Base-by-base conservation (phyloP, 1,140 invertebrate species). In the Drosophila kepulauana region DNA sequence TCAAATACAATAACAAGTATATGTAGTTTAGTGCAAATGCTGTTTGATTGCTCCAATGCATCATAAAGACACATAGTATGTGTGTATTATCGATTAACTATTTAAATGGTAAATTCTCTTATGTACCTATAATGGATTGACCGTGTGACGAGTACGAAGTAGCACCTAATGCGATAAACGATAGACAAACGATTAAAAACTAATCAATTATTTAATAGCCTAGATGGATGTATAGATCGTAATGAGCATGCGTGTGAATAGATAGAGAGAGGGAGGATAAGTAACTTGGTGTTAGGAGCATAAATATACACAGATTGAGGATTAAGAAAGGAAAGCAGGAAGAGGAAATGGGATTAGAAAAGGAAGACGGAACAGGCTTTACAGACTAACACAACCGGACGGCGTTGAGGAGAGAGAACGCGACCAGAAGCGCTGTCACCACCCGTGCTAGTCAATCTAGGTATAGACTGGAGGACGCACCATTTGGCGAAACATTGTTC, bases 161-260 rank as follows among this genome's bases (percentile, higher is more conserved):
- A 28, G 54, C 38, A 43, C 74, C 73, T 78, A 85, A 48, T 20
- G 28, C 51, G 8, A 54, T 86, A 75, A 61, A 69, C 85, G 85
- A 61, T 86, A 75, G 63, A 69, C 85, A 84, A 61, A 35, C 38
- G 51, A 52, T 54, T 15, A 54, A 25, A 54, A 54, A 82, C 72
- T 82, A 82, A 82, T 96, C 94, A 81, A 95, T 95, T 54, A 61
- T 92, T 77, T 78, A 85, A 71, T 81, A 86, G 66, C 82, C 79
- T 85, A 85, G 56, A 20, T 64, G 35, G 33, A 57, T 35, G 46
- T 52, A 30, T 56, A 6, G n/a, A 8, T 38, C 8, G 6, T 2
- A 25, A 71, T 70, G 68, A 38, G 41, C 20, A 56, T 61, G 46
- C 25, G 15, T 20, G 4, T 51, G 48, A 65, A 5, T 45, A 25